A percentile compares a stretch with the other conserved stretches of the same genome.
Conservation (phyloP, 2,888 invertebrate genomes). For the Andricus curvator region DNA sequence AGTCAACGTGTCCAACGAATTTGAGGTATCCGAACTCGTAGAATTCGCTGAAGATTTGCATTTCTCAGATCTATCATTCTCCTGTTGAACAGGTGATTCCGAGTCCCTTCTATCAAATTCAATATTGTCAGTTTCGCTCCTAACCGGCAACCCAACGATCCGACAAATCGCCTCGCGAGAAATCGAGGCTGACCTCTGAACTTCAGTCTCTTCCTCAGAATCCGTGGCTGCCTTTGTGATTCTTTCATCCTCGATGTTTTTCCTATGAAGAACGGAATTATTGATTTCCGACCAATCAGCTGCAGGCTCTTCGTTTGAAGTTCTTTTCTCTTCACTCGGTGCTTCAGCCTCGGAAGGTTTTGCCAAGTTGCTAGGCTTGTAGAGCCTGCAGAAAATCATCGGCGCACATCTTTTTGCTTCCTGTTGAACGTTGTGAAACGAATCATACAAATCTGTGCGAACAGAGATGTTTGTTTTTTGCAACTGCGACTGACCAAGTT, state of each 20-base stretch:
- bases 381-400: constrained; percentile 58
- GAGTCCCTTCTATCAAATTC: not conserved
- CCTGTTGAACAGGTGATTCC: not conserved
- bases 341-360: not conserved
- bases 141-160: not conserved
- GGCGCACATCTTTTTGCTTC: constrained; percentile 62
- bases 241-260: constrained; percentile 12
- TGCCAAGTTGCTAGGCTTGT: constrained; percentile 47
- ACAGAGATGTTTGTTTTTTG: constrained; percentile 73
- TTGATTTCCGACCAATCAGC: not conserved
- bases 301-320: not conserved
- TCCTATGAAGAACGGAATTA: not conserved
- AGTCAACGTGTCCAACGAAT: constrained; percentile 63
- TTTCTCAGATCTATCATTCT: constrained; percentile 4
- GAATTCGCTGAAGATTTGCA: constrained; percentile 32
- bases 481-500: constrained; percentile 58
- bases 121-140: not conserved
- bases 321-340: not conserved
- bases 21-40: constrained; percentile 32
- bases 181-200: not conserved
- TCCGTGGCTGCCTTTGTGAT: not conserved
- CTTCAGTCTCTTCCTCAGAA: not conserved
- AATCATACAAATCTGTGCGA: constrained; percentile 72
- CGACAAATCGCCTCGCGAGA: constrained; percentile 27
- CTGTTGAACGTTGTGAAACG: constrained; percentile 65